A percentile compares a stretch with the other conserved stretches of the same genome.
phyloP scores from a whole-genome alignment of 2,888 invertebrate genomes.

The Pinctada fucata region DNA sequence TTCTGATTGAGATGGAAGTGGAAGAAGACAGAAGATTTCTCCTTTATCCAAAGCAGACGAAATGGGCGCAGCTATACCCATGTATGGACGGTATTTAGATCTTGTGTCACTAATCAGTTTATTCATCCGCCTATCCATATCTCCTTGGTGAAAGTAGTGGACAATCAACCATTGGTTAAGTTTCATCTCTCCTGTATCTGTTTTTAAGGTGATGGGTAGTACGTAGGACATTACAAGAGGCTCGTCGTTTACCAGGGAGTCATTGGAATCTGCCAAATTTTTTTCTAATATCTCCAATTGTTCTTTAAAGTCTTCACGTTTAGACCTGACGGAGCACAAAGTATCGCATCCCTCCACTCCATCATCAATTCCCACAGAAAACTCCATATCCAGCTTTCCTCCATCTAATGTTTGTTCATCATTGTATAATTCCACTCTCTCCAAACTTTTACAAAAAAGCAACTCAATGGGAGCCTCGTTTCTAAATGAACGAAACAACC shows the following conservation, averaged over 20 bases:
- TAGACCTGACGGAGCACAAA: neutral
- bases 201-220: neutral
- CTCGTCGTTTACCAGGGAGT: neutral
- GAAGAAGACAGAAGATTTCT: conserved; percentile 65
- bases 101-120: conserved; percentile 24
- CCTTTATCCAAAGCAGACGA: conserved; percentile 7
- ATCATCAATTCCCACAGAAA: conserved; percentile 5
- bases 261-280: neutral
- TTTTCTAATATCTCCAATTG: conserved; percentile 5
- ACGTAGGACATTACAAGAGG: neutral
- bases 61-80: conserved; percentile 29
- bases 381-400: neutral
- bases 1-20: conserved; percentile 67
- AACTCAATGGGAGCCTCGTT: conserved; percentile 61
- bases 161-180: conserved; percentile 49
- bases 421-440: conserved; percentile 20
- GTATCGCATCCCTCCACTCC: no score
- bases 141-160: conserved; percentile 48
- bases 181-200: neutral
- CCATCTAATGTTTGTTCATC: neutral
- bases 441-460: conserved; percentile 56
- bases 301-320: conserved; percentile 21
- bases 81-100: conserved; percentile 25
- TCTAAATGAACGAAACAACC: conserved; percentile 61
- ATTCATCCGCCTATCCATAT: conserved; percentile 41